Evolutionary conservation across 2,797 vertebrate genomes (phyloP).

Genomic region (Sebastes nivosus): DNA sequence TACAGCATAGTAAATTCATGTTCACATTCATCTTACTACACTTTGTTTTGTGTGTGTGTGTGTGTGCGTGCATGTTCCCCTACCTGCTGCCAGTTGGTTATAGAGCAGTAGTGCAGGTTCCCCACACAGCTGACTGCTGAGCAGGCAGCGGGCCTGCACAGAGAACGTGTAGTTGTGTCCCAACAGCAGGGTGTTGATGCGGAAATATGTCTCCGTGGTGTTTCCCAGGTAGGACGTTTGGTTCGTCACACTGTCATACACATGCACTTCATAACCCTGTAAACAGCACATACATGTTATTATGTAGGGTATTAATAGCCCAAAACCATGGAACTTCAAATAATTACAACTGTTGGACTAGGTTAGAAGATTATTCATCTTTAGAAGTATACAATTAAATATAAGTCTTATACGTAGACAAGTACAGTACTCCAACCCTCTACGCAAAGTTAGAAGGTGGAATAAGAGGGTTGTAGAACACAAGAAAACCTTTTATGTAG

Average conservation of each 20-base stretch:
- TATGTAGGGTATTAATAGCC: not conserved
- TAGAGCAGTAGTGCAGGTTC: constrained; percentile 91
- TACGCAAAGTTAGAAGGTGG: not conserved
- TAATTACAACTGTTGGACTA: not conserved
- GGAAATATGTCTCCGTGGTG: constrained; percentile 94
- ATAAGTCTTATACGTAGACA: too few relatives aligned
- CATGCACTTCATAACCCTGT: constrained; percentile 94
- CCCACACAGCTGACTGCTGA: constrained; percentile 91
- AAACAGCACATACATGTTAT: not conserved
- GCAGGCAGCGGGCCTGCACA: constrained; percentile 92
- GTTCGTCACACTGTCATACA: constrained; percentile 91
- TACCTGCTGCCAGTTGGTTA: constrained; percentile 85
- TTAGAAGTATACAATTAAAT: not conserved
- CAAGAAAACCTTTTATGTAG: not conserved
- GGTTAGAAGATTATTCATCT: not conserved
- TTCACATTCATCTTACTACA: not conserved
- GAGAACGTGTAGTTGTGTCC: constrained; percentile 96
- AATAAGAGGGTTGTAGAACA: not conserved
- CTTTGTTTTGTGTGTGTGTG: not conserved
- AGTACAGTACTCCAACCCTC: not conserved
- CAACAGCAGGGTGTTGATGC: constrained; percentile 88
- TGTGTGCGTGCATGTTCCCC: not conserved
- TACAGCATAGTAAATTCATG: not conserved
- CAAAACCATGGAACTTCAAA: not conserved
- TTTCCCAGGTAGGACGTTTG: constrained; percentile 89